Base-by-base conservation (phyloP, 2,113 vertebrate species). In the Nicator chloris region DNA sequence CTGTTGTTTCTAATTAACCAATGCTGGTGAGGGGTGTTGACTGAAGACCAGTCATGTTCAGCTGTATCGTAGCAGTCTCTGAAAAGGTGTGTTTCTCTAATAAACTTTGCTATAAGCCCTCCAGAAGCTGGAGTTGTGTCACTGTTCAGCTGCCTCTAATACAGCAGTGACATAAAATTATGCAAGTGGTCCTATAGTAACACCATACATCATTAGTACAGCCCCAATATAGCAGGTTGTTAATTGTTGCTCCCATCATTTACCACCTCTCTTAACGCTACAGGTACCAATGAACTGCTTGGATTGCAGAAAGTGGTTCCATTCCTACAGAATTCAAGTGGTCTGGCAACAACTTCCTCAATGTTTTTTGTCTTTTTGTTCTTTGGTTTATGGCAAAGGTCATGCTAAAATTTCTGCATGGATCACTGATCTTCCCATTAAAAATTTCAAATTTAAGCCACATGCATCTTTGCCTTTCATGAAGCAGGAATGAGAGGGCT, bases 201-300 rank as follows among this genome's bases (percentile, higher is more conserved):
- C 53, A 66, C 10, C 4, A 26, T 4, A 28, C 7, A 5, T 63
- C 23, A 16, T 6, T 18, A 57, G 13, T 4, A 39, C 44, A 71
- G 19, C 20, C 27, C 24, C 0, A 0, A 10, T 1, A 47, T 0
- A 50, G 49, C 15, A 84, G 11, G 2, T 11, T 64, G 22, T 40
- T 17, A 23, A 23, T 30, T 50, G 35, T 16, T 50, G 45, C 9
- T 63, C 17, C 22, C 51, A 20, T 37, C 45, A 21, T 39, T 71
- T 24, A 12, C 6, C 47, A 73, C 17, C 19, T 63, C 28, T 44
- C n/a, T 60, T 35, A 56, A 14, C 30, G 21, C 40, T 37, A 47
- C 60, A 70, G 22, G 20, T 28, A 53, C 18, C 22, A 49, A 5
- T 3, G 12, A 71, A 37, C 61, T 59, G 12, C 57, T 56, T 54